phyloP scores from a whole-genome alignment of 2,888 invertebrate genomes.

The Didymodactylos carnosus region DNA sequence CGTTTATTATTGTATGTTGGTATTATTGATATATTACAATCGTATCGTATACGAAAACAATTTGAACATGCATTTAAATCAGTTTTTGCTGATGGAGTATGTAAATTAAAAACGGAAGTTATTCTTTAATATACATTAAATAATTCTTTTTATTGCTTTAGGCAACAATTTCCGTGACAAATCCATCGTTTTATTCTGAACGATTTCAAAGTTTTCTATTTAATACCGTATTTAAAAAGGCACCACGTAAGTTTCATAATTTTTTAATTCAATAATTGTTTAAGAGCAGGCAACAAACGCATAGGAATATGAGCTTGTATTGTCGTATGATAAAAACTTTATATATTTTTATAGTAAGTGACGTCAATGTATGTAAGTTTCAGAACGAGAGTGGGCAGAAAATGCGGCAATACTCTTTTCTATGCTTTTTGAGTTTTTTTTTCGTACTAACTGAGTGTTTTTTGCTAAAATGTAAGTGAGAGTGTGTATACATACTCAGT shows the following conservation, averaged over 20 bases:
- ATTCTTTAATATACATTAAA: neutral
- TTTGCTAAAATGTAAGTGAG: too few species aligned
- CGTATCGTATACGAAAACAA: constrained; percentile 86
- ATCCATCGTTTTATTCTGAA: neutral
- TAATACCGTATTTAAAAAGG: neutral
- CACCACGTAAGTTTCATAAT: neutral
- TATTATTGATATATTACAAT: constrained; percentile 94
- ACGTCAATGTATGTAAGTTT: neutral
- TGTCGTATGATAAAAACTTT: too few species aligned
- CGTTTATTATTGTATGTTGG: constrained; percentile 54
- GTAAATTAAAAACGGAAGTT: neutral
- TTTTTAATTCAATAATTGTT: neutral
- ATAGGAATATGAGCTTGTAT: too few species aligned
- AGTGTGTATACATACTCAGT: too few species aligned
- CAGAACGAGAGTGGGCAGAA: too few species aligned
- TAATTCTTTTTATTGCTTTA: neutral
- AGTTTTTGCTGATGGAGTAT: constrained; percentile 12
- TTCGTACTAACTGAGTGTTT: too few species aligned
- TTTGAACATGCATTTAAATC: constrained; percentile 68
- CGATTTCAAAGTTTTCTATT: neutral
- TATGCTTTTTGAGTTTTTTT: too few species aligned
- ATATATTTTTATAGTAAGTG: neutral
- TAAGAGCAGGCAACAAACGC: too few species aligned
- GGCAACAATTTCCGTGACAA: neutral
- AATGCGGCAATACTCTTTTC: too few species aligned